Percentiles rank a stretch among this genome's conserved stretches.
These are phyloP conservation scores for Zapornia atra DNA, from an alignment of 2,113 vertebrate genomes.

Conservation along the genomic window DNA sequence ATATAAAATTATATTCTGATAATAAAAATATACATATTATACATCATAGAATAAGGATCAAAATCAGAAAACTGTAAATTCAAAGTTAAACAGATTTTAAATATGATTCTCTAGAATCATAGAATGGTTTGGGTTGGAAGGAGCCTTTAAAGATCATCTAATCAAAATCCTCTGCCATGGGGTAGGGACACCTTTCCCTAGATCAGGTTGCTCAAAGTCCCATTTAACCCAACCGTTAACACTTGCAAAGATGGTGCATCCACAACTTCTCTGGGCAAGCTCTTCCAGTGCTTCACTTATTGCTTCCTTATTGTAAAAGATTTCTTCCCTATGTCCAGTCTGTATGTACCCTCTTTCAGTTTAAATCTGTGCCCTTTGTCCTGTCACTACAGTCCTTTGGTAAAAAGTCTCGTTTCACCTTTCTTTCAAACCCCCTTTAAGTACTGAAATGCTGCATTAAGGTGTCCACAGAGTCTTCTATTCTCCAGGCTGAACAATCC, in stretches of 20 bases:
- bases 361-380: background rate
- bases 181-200: background rate
- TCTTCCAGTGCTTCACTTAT: background rate
- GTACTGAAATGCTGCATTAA: background rate
- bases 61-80: background rate
- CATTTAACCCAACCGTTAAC: background rate
- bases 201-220: background rate
- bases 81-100: background rate
- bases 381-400: background rate
- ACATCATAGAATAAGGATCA: background rate
- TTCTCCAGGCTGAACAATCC: background rate
- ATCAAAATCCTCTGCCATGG: background rate
- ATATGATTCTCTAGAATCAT: background rate
- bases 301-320: background rate
- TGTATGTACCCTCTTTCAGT: background rate
- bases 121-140: background rate
- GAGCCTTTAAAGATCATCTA: background rate
- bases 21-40: background rate
- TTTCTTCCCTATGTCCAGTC: background rate
- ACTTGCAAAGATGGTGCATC: background rate
- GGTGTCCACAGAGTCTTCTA: background rate
- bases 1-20: background rate
- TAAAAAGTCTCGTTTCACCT: background rate
- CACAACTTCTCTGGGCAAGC: accelerated
- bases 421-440: background rate